These are phyloP conservation scores for Oryzias celebensis DNA, from an alignment of 2,113 vertebrate species.

Conservation along the genomic window DNA sequence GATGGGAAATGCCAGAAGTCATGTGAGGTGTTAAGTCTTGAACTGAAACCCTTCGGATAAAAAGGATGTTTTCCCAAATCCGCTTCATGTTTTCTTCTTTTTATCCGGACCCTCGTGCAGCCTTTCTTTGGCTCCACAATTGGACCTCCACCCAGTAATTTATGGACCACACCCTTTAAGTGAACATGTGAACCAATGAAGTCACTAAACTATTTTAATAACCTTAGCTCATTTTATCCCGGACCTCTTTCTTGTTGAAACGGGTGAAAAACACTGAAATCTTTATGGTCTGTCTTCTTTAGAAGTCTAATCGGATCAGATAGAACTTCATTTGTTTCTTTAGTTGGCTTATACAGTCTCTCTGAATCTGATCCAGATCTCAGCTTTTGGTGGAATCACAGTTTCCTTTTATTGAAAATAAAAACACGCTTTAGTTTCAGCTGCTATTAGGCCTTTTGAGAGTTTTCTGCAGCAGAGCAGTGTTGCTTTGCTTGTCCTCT, in stretches of 20 bases:
- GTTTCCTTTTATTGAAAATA: too few relatives aligned
- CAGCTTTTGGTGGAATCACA: too few relatives aligned
- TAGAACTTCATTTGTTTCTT: constrained; percentile 9
- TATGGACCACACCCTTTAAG: not conserved
- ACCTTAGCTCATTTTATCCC: constrained; percentile 4
- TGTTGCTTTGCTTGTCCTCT: constrained; percentile 11
- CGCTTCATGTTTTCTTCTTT: not conserved
- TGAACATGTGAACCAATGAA: not conserved
- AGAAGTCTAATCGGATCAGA: constrained; percentile 4
- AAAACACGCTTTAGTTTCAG: too few relatives aligned
- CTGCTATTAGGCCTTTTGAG: not conserved
- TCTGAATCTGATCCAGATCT: not conserved
- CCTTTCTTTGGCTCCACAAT: not conserved
- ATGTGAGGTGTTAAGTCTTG: too few relatives aligned
- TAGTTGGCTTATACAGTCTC: not conserved
- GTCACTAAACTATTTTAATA: constrained; percentile 2
- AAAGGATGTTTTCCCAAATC: too few relatives aligned
- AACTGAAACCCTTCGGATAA: too few relatives aligned
- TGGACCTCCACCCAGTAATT: constrained; percentile 7
- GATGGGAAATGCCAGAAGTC: too few relatives aligned
- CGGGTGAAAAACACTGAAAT: constrained; percentile 7
- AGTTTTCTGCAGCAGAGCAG: accelerated
- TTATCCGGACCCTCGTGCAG: not conserved
- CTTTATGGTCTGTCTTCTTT: not conserved
- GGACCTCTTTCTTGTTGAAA: constrained; percentile 2